Conservation (phyloP, 2,797 vertebrate species). For the Phoebastria nigripes region DNA sequence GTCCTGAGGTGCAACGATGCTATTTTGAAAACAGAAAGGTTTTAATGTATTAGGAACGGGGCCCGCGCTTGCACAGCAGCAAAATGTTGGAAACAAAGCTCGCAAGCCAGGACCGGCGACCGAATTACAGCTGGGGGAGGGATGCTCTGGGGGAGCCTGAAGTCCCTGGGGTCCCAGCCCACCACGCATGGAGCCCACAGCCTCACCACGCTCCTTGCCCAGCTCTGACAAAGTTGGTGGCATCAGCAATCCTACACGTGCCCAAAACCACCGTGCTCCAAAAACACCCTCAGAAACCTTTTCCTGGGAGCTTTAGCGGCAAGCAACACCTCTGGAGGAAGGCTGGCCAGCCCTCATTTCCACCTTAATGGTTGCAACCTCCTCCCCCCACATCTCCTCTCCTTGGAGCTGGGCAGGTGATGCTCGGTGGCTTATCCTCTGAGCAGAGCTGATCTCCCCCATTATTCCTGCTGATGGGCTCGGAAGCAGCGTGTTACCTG, state of each 20-base stretch:
- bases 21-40: conserved; percentile 76
- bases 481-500: conserved; percentile 75
- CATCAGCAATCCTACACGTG: background rate
- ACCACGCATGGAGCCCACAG: background rate
- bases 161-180: background rate
- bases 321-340: conserved; percentile 61
- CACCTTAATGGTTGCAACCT: conserved; percentile 75
- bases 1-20: conserved; percentile 82
- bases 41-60: conserved; percentile 67
- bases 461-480: conserved; percentile 73
- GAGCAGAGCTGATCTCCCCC: conserved; percentile 78
- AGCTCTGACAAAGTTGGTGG: background rate
- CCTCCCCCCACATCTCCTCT: conserved; percentile 41
- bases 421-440: conserved; percentile 70
- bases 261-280: background rate
- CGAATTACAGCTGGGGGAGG: background rate
- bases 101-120: background rate
- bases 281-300: background rate
- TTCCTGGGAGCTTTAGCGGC: background rate
- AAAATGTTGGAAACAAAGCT: conserved; percentile 41
- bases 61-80: conserved; percentile 56
- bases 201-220: background rate
- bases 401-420: conserved; percentile 84
- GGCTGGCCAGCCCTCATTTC: conserved; percentile 80
- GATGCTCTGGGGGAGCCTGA: background rate